Percentiles rank a stretch among this genome's conserved stretches.
phyloP scores from a whole-genome alignment of 1,140 invertebrate species.

The Catajapyx aquilonaris region DNA sequence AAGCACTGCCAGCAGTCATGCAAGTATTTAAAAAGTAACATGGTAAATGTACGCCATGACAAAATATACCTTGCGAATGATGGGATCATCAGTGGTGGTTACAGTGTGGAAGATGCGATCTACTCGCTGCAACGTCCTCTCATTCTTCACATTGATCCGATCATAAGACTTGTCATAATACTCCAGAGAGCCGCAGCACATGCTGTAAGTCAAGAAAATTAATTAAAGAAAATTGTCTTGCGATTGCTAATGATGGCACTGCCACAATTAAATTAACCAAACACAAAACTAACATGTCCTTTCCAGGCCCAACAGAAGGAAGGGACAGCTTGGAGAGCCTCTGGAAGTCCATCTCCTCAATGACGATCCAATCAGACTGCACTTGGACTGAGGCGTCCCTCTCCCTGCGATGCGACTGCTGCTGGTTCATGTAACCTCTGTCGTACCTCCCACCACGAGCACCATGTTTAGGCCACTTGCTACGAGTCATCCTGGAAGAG shows the following conservation, averaged over 20 bases:
- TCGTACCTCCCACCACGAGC: no score
- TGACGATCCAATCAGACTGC: no score
- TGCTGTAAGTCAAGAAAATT: constrained; percentile 32
- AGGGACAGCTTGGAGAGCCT: constrained; percentile 33
- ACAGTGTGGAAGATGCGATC: constrained; percentile 96
- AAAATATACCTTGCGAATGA: constrained; percentile 56
- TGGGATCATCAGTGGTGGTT: constrained; percentile 95
- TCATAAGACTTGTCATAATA: constrained; percentile 96
- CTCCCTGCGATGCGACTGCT: no score
- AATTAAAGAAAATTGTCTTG: not conserved
- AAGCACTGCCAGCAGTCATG: no score
- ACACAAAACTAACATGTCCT: constrained; percentile 28
- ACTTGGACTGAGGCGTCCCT: no score
- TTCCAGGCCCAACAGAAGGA: constrained; percentile 23
- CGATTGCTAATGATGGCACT: not conserved
- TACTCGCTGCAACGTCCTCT: constrained; percentile 75
- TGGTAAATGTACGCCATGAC: not conserved
- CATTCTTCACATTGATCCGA: constrained; percentile 90
- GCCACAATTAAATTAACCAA: no score
- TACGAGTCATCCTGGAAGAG: no score
- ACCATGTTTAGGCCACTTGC: no score
- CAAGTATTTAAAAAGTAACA: no score
- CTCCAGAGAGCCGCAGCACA: constrained; percentile 80
- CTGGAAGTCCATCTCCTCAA: no score
- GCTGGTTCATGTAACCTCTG: no score